Evolutionary conservation across 2,888 invertebrate species (phyloP).

Genomic region (Stenchaetothrips biformis): DNA sequence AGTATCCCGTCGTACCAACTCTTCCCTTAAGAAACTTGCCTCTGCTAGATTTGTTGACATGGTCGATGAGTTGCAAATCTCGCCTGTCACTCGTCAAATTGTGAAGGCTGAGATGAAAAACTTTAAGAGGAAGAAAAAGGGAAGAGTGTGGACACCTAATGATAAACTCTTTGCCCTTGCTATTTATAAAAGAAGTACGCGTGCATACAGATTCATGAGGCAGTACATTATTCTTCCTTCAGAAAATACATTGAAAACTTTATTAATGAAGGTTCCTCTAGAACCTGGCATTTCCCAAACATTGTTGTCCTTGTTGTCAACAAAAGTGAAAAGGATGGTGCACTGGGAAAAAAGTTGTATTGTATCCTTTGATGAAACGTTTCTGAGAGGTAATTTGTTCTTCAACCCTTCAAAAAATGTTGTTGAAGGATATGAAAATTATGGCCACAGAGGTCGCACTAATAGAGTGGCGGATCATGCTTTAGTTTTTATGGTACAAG

Average conservation of each 20-base stretch:
- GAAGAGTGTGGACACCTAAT: neutral
- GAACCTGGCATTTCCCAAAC: neutral
- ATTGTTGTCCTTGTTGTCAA: neutral
- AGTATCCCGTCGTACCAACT: no score
- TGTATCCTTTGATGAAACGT: neutral
- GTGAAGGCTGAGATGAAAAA: neutral
- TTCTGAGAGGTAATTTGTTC: neutral
- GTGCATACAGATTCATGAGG: neutral
- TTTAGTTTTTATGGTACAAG: neutral
- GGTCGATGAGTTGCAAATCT: neutral
- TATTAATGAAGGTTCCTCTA: neutral
- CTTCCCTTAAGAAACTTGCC: no score
- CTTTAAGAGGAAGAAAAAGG: neutral
- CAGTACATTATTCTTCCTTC: neutral
- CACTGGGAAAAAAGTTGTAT: neutral
- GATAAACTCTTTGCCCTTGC: neutral
- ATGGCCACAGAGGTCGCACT: neutral
- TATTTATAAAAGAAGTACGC: neutral
- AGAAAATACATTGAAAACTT: neutral
- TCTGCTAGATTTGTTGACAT: neutral
- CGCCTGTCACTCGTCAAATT: neutral
- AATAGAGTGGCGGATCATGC: neutral
- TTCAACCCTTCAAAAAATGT: neutral
- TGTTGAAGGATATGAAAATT: neutral
- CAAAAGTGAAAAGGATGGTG: neutral